These are phyloP conservation scores for Trimorus sp. DNA, from an alignment of 2,888 invertebrate species.

Conservation along the genomic window DNA sequence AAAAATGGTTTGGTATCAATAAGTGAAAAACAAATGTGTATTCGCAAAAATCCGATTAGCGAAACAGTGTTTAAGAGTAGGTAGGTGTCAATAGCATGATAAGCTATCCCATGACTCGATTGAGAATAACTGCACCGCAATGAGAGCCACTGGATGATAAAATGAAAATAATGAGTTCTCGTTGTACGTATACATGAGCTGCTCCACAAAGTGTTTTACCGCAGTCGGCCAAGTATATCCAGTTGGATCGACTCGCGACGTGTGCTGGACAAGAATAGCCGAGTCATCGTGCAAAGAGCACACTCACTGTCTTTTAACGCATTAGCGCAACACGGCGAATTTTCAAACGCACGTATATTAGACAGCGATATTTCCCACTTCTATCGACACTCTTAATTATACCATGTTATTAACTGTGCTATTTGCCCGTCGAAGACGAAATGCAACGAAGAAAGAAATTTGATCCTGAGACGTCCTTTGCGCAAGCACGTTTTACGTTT, in stretches of 20 bases:
- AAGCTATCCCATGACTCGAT: conserved; percentile 1
- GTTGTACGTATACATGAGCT: conserved; percentile 66
- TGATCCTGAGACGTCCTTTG: conserved; percentile 18
- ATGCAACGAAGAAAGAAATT: conserved; percentile 34
- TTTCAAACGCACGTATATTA: conserved; percentile 66
- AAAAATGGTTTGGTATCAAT: no score
- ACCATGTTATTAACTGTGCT: conserved; percentile 61
- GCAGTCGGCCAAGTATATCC: conserved; percentile 76
- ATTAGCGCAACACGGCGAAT: conserved; percentile 73
- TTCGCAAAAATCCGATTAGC: background rate
- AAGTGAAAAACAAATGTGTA: no score
- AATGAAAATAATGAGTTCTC: conserved; percentile 69
- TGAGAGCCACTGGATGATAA: conserved; percentile 68
- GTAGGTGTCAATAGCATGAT: background rate
- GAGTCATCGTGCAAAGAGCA: conserved; percentile 80
- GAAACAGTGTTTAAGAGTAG: background rate
- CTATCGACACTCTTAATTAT: conserved; percentile 64
- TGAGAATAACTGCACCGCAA: conserved; percentile 45
- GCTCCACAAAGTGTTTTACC: conserved; percentile 77
- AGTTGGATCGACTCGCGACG: conserved; percentile 74
- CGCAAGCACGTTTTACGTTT: conserved; percentile 18
- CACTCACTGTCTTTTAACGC: conserved; percentile 79
- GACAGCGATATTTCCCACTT: conserved; percentile 63
- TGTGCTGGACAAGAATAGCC: conserved; percentile 76
- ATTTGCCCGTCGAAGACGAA: conserved; percentile 55